Evolutionary conservation across 2,797 vertebrate species (phyloP).

Genomic region (Apodemus agrarius): DNA sequence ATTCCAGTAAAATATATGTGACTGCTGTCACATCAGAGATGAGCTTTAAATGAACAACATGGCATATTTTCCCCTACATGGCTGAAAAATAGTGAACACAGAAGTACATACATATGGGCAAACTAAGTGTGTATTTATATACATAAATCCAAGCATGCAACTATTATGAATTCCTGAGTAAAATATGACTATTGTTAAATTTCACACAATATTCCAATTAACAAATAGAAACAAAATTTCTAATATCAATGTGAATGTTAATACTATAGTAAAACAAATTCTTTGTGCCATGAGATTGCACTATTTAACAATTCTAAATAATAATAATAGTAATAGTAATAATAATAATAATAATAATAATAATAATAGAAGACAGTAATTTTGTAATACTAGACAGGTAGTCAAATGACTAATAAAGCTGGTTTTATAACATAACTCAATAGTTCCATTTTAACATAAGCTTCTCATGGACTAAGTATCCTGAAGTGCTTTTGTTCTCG

Average conservation of each 20-base stretch:
- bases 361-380: not conserved
- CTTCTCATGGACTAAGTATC: not conserved
- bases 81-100: not conserved
- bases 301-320: not conserved
- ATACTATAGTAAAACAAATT: not conserved
- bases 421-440: not conserved
- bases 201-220: not conserved
- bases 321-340: not conserved
- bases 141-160: not conserved
- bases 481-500: not conserved
- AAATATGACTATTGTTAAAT: not conserved
- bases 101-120: not conserved
- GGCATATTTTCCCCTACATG: not conserved
- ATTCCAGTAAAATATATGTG: not conserved
- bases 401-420: slow-evolving; percentile 10
- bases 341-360: not conserved
- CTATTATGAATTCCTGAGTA: not conserved
- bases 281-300: not conserved
- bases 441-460: not conserved
- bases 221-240: not conserved
- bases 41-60: not conserved
- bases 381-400: not conserved
- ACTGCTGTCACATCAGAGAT: not conserved
- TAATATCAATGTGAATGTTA: slow-evolving; percentile 22
- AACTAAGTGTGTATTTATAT: not conserved